A percentile compares a stretch with the other conserved stretches of the same genome.
These are phyloP conservation scores for Strix aluco DNA, from an alignment of 2,113 vertebrate genomes.

Conservation along the genomic window DNA sequence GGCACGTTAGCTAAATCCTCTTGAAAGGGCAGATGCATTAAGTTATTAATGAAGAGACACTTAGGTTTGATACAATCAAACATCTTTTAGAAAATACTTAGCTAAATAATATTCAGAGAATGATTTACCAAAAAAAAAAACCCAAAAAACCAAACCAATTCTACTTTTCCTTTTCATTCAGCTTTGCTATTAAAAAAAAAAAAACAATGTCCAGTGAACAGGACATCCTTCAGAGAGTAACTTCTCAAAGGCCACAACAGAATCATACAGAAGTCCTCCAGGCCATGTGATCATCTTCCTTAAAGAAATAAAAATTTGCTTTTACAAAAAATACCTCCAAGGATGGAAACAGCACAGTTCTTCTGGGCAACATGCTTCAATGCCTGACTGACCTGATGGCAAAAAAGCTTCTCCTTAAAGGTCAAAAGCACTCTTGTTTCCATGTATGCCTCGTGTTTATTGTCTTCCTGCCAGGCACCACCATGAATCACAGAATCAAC, in stretches of 20 bases:
- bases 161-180: not conserved
- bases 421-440: not conserved
- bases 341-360: not conserved
- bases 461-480: not conserved
- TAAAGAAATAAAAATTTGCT: not conserved
- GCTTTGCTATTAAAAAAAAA: not conserved
- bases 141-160: not conserved
- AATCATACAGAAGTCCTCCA: not conserved
- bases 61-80: not conserved
- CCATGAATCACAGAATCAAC: not conserved
- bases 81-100: not conserved
- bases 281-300: not conserved
- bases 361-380: too few species aligned
- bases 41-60: conserved; percentile 27
- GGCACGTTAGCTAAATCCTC: not conserved
- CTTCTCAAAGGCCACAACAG: not conserved
- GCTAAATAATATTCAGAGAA: not conserved
- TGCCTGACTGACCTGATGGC: not conserved
- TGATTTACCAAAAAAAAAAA: not conserved
- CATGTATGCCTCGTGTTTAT: too few species aligned
- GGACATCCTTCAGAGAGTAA: not conserved
- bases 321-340: not conserved
- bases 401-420: not conserved
- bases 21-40: conserved; percentile 42
- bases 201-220: not conserved